Conservation (phyloP, 2,113 vertebrate genomes). For the Tautogolabrus adspersus region DNA sequence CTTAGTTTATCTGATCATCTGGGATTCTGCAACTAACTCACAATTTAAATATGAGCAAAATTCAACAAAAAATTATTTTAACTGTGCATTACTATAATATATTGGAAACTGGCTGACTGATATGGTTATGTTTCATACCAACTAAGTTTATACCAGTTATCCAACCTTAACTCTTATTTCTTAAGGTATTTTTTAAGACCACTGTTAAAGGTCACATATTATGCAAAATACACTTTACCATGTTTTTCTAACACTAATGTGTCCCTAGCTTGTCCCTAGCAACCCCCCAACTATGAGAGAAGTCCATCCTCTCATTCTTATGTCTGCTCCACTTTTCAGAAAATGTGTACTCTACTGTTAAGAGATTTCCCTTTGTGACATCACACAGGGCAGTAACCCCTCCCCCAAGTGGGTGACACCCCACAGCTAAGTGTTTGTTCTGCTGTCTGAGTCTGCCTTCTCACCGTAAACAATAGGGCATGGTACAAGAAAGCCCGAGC, state of each 20-base stretch:
- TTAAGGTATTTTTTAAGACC: not conserved
- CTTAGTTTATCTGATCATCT: conserved; percentile 20
- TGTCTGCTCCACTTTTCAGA: too few relatives aligned
- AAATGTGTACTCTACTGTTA: too few relatives aligned
- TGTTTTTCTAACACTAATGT: not conserved
- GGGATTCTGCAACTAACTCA: conserved; percentile 12
- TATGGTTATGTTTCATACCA: conserved; percentile 10
- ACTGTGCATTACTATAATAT: not conserved
- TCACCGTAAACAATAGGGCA: too few relatives aligned
- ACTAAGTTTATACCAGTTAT: not conserved
- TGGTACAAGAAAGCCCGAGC: too few relatives aligned
- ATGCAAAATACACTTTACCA: not conserved
- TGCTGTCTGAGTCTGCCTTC: too few relatives aligned
- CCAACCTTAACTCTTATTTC: not conserved
- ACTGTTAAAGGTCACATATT: not conserved
- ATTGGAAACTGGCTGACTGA: not conserved
- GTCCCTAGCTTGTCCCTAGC: too few relatives aligned
- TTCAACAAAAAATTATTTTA: not conserved
- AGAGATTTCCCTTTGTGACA: too few relatives aligned
- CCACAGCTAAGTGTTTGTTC: too few relatives aligned
- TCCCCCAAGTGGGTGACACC: too few relatives aligned
- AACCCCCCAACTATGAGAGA: too few relatives aligned
- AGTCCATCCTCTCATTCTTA: too few relatives aligned
- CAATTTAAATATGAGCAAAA: conserved; percentile 13
- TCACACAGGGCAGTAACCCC: too few relatives aligned